Evolutionary conservation across 2,797 vertebrate species (phyloP).

Genomic region (Amniataba percoides): DNA sequence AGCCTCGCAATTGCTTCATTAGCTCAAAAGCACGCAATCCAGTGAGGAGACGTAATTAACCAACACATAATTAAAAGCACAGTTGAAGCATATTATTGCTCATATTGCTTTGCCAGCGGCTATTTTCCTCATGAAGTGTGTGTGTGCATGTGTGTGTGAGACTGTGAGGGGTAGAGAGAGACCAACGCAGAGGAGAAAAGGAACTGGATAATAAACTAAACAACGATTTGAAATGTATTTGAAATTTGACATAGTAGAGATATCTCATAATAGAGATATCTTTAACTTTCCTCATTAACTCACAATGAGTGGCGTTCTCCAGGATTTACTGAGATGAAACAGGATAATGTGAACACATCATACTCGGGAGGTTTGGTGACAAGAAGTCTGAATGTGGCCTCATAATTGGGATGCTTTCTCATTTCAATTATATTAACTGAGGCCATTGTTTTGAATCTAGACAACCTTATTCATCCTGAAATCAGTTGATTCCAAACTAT

Average conservation of each 20-base stretch:
- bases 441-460: not conserved
- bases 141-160: not conserved
- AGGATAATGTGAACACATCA: conserved; percentile 6
- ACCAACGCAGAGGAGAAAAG: not conserved
- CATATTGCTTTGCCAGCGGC: conserved; percentile 51
- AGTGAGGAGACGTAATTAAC: conserved; percentile 60
- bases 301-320: conserved; percentile 12
- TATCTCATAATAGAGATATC: conserved; percentile 20
- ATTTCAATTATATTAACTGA: conserved; percentile 1
- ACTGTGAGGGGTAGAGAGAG: not conserved
- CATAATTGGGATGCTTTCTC: conserved; percentile 9
- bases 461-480: not conserved
- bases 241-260: conserved; percentile 23
- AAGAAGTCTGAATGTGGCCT: conserved; percentile 23
- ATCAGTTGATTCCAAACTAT: too few relatives aligned
- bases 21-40: conserved; percentile 35
- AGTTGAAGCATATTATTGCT: conserved; percentile 55
- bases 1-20: conserved; percentile 30
- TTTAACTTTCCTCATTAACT: conserved; percentile 28
- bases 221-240: conserved; percentile 26
- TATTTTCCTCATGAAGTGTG: conserved; percentile 27
- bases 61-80: conserved; percentile 63
- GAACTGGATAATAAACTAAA: conserved; percentile 13
- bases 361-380: not conserved
- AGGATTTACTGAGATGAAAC: conserved; percentile 29